Base-by-base conservation (phyloP, 2,797 vertebrate genomes). In the Artibeus jamaicensis region DNA sequence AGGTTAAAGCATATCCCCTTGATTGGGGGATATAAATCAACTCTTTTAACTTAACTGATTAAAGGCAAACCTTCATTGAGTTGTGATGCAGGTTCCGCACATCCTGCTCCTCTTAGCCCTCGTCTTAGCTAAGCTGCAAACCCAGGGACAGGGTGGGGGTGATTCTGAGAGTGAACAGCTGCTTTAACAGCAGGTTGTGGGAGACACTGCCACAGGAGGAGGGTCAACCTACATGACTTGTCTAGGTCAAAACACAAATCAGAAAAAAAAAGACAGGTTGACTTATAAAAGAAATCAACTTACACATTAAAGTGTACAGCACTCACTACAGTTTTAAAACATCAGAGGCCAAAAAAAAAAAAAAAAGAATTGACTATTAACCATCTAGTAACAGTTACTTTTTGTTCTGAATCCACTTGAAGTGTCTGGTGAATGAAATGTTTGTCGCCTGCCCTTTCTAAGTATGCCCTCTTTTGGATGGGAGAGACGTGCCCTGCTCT, bases 201-300 rank as follows among this genome's bases (percentile, higher is more conserved):
- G 62, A 92, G 62, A 81, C 24, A 18, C 22, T 26, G 73, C 84
- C 59, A 57, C 14, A 67, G 87, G 10, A 83, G 76, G 71, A 87
- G 48, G 24, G 39, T 65, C 86, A 93, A 37, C 53, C 21, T 68
- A 12, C 22, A 50, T 12, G 34, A 92, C 37, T 89, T 0, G 0
- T 67, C 71, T 81, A 82, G 93, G 78, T 88, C 71, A 82, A 88
- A 83, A 88, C 4, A 68, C 5, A 79, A 84, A 89, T 82, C 70
- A 79, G 81, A 83, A 77, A 29, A 59, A 6, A 59, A 62, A 32
- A 67, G 9, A 16, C 11, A 90, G 12, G 42, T 18, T 87, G 59
- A 82, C 86, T 92, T 93, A 44, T 29, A 84, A 81, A 62, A 50
- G 8, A 21, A 84, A 24, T 74, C 39, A 59, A 24, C n/a, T 79